Percentiles rank a stretch among this genome's conserved stretches.
phyloP scores from a whole-genome alignment of 2,888 invertebrate genomes.

The Priapulus caudatus region DNA sequence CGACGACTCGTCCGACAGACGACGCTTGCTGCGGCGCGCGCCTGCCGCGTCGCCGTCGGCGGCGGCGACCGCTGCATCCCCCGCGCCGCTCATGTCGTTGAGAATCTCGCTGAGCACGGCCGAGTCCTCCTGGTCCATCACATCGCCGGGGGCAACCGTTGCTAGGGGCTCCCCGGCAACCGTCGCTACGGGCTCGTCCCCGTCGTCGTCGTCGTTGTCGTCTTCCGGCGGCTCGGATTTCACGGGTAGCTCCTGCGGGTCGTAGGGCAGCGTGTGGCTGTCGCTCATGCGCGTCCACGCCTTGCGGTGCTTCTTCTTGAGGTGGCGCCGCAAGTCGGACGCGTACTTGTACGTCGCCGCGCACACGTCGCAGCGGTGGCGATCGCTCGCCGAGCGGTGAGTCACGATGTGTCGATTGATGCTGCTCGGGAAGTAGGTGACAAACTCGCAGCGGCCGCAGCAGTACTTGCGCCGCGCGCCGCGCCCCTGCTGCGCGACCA shows the following conservation, averaged over 20 bases:
- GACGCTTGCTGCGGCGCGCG: background rate
- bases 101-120: background rate
- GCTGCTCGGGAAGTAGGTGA: background rate
- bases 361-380: background rate
- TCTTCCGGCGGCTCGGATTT: too few species aligned
- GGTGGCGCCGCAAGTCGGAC: background rate
- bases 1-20: background rate
- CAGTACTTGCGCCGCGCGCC: background rate
- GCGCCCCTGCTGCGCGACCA: background rate
- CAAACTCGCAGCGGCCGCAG: background rate
- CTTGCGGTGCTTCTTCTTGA: background rate
- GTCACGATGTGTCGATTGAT: background rate
- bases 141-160: background rate
- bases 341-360: slow-evolving; percentile 1
- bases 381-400: background rate
- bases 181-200: background rate
- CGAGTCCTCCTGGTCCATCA: background rate
- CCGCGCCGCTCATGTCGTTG: background rate
- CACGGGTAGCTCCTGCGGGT: background rate
- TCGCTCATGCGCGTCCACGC: too few species aligned
- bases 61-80: background rate
- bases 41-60: too few species aligned
- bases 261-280: too few species aligned
- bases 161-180: background rate
- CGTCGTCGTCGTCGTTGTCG: too few species aligned